phyloP scores from a whole-genome alignment of 2,888 invertebrate species.

The Adela reaumurella region DNA sequence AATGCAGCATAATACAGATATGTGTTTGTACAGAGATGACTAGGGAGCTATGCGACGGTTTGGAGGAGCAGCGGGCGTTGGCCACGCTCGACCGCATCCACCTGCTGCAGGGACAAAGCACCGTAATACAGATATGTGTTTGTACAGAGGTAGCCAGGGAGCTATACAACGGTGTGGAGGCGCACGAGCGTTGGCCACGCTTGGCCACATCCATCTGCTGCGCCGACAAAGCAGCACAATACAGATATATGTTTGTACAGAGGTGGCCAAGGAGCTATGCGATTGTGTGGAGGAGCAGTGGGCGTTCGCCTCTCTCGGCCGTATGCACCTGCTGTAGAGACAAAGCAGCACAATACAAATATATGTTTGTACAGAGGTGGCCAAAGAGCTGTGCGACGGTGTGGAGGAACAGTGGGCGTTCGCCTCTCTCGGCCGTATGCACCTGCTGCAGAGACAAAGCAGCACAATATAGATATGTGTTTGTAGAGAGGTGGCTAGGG shows the following conservation, averaged over 20 bases:
- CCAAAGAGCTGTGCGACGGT: conserved; percentile 63
- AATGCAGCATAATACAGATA: conserved; percentile 49
- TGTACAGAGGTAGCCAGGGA: no score
- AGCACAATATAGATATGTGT: no score
- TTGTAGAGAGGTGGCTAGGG: no score
- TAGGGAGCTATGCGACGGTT: conserved; percentile 61
- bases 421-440: conserved; percentile 82
- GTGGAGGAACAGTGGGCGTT: conserved; percentile 87
- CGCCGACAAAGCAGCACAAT: no score
- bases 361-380: conserved; percentile 45
- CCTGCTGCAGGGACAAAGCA: conserved; percentile 66
- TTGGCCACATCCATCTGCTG: no score
- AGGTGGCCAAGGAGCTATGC: conserved; percentile 62
- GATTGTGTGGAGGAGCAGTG: conserved; percentile 82
- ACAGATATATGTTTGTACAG: no score
- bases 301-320: conserved; percentile 84
- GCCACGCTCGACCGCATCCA: conserved; percentile 85
- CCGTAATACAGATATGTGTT: no score
- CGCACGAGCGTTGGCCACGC: no score
- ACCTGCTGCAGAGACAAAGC: conserved; percentile 68
- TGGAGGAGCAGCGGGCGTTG: conserved; percentile 86
- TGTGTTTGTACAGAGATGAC: conserved; percentile 53
- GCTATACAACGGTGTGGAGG: no score
- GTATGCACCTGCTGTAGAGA: conserved; percentile 70
- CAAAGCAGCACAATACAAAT: conserved; percentile 55